Evolutionary conservation across 2,888 invertebrate genomes (phyloP), one percentile per base, ranked within the genome.

Genomic region (Brenthis daphne): DNA sequence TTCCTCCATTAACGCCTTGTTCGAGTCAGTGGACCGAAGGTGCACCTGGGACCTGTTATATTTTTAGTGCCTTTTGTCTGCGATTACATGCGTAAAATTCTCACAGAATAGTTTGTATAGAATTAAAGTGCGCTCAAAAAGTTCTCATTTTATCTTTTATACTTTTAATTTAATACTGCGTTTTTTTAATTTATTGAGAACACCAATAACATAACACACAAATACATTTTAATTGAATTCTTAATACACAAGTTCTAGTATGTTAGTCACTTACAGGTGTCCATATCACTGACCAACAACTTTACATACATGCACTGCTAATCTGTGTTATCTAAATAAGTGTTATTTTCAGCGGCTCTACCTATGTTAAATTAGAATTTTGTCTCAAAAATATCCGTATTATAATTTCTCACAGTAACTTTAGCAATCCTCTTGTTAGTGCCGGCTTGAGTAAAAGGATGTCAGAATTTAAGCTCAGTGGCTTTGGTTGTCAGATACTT

Each of bases 21-120:
- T 6, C 50, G 60, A 65, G 70, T 53, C 61, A 61, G 29, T 61
- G 51, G 61, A 50, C 51, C 61, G 61, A 53, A 50, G 61, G 51
- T 61, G 61, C 61, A 53, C 61, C 61, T 66, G 65, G 57, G 65
- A 54, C 16, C 55, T 54, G 51, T 61, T 61, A 61, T 61, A 61
- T 53, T 53, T 51, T 61, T 61, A 61, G 61, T 37, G 20, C 16
- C 61, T 53, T 61, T 61, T 61, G 61, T 61, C 51, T 61, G 61
- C 37, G 20, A 13, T 50, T 37, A 61, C 33, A 6, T 33, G 51
- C 61, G 61, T 61, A 13, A 61, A 61, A 61, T 61, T 51, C 16
- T 16, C 16, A 37, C 37, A 33, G 61, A 61, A 61, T 37, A 53
- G 37, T 37, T 51, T 61, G 37, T 51, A 51, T 51, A 20, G 51